A percentile compares a stretch with the other conserved stretches of the same genome.
Conservation (phyloP, 2,113 vertebrate genomes). For the Hypanus sabinus region DNA sequence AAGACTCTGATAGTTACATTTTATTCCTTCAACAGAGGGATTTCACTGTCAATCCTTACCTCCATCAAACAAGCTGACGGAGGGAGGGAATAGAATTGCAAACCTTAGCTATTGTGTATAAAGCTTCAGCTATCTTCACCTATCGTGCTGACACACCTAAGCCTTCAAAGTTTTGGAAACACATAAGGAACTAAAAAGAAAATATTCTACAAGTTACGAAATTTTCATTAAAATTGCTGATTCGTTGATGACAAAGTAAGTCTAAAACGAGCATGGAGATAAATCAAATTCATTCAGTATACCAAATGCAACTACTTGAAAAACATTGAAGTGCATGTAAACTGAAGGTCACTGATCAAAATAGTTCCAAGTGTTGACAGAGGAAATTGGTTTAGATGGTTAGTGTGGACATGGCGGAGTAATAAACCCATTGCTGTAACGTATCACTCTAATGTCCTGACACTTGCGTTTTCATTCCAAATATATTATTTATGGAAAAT, state of each 20-base stretch:
- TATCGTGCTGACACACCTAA: neutral
- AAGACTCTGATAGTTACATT: neutral
- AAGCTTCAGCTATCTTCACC: neutral
- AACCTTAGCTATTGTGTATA: neutral
- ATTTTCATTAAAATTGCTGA: neutral
- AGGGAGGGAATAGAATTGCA: neutral
- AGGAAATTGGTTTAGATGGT: no score
- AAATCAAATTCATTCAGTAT: neutral
- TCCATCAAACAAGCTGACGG: neutral
- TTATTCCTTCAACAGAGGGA: neutral
- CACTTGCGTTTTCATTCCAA: neutral
- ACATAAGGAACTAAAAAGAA: neutral
- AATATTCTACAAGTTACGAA: no score
- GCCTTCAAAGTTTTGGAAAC: neutral
- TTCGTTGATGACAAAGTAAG: neutral
- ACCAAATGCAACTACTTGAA: neutral
- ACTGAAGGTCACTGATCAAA: neutral
- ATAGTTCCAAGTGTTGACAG: neutral
- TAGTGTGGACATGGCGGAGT: no score
- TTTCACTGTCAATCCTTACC: neutral
- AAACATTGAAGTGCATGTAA: neutral
- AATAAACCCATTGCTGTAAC: no score
- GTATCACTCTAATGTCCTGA: neutral
- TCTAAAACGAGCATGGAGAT: neutral
- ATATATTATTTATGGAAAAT: neutral